These are phyloP conservation scores for Philereme vetulata DNA, from an alignment of 2,888 invertebrate genomes.

Conservation along the genomic window DNA sequence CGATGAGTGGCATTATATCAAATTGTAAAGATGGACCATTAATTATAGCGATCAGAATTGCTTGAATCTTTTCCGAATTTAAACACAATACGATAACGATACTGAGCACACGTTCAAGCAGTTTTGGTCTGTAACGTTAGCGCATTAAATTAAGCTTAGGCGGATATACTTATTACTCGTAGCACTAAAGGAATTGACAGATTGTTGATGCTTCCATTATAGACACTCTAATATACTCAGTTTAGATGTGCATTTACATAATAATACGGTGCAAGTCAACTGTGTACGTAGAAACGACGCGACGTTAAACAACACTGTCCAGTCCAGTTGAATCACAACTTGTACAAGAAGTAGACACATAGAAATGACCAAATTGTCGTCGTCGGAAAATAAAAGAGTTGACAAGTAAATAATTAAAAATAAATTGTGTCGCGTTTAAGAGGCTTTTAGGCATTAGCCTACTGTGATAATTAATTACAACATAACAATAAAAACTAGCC, in stretches of 20 bases:
- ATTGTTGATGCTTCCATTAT: slow-evolving; percentile 77
- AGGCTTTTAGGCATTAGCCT: slow-evolving; percentile 39
- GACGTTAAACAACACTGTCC: slow-evolving; percentile 4
- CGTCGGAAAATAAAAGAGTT: slow-evolving; percentile 20
- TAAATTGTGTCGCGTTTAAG: slow-evolving; percentile 20
- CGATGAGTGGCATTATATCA: slow-evolving; percentile 72
- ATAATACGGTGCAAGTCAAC: slow-evolving; percentile 30
- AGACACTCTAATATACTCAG: slow-evolving; percentile 47
- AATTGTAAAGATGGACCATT: slow-evolving; percentile 81
- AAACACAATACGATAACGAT: slow-evolving; percentile 29
- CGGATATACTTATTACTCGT: slow-evolving; percentile 49
- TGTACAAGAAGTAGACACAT: slow-evolving; percentile 13
- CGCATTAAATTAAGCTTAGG: slow-evolving; percentile 70
- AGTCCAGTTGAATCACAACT: slow-evolving; percentile 17
- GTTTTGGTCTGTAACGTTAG: slow-evolving; percentile 57
- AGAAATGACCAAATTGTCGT: slow-evolving; percentile 27
- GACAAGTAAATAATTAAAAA: slow-evolving; percentile 14
- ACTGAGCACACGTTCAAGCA: slow-evolving; percentile 48
- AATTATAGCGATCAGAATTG: slow-evolving; percentile 56
- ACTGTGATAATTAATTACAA: slow-evolving; percentile 41
- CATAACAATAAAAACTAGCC: slow-evolving; percentile 22
- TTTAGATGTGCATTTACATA: slow-evolving; percentile 54
- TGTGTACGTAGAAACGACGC: slow-evolving; percentile 21
- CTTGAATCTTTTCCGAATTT: slow-evolving; percentile 39
- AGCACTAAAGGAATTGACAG: slow-evolving; percentile 81